phyloP scores from a whole-genome alignment of 2,797 vertebrate genomes.

The Aldrovandia affinis region DNA sequence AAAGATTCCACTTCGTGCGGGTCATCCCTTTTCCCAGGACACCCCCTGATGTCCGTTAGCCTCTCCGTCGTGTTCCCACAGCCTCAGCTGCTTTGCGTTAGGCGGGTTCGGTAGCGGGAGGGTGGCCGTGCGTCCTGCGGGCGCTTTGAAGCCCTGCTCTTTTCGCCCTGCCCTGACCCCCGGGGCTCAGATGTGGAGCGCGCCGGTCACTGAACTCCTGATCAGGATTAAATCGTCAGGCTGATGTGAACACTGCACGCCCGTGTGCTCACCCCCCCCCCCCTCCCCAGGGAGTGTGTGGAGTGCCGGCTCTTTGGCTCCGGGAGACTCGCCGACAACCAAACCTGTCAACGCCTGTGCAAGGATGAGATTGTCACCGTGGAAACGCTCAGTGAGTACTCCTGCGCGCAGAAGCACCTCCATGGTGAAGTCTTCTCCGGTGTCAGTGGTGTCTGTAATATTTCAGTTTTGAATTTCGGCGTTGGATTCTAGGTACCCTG shows the following conservation, averaged over 20 bases:
- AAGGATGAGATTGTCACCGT: slow-evolving; percentile 84
- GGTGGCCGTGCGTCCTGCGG: background rate
- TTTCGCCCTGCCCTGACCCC: background rate
- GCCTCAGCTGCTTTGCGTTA: background rate
- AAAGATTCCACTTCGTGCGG: background rate
- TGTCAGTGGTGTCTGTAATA: background rate
- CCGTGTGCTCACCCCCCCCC: background rate
- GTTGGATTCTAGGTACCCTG: background rate
- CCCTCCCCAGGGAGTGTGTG: slow-evolving; percentile 85
- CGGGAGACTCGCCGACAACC: slow-evolving; percentile 86
- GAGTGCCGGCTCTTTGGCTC: slow-evolving; percentile 90
- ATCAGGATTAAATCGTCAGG: background rate
- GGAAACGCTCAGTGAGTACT: slow-evolving; percentile 84
- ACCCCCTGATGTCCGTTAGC: background rate
- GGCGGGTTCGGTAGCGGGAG: background rate
- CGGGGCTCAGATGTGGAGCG: background rate
- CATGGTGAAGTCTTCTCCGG: background rate
- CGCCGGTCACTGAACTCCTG: background rate
- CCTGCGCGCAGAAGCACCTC: background rate
- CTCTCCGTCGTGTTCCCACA: background rate
- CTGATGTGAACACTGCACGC: background rate
- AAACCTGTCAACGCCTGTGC: slow-evolving; percentile 88
- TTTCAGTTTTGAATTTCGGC: background rate
- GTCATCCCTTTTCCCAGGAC: background rate
- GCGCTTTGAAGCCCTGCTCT: background rate